These are phyloP conservation scores for Malachius bipustulatus DNA, from an alignment of 2,888 invertebrate species.

Conservation along the genomic window DNA sequence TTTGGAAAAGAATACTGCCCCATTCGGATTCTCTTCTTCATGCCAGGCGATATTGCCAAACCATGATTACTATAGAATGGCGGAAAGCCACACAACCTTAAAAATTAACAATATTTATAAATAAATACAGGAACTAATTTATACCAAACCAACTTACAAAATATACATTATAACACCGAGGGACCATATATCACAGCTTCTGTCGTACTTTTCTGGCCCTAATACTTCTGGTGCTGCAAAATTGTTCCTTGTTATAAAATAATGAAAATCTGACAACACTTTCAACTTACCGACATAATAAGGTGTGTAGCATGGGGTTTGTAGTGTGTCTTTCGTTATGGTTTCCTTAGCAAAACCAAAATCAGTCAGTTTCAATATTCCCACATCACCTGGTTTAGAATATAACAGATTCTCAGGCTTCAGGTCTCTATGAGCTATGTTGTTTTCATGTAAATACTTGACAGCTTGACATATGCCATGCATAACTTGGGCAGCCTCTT, in stretches of 20 bases:
- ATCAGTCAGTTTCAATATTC: slow-evolving; percentile 91
- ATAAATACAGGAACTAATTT: background rate
- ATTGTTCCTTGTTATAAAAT: slow-evolving; percentile 9
- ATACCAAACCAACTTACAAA: slow-evolving; percentile 46
- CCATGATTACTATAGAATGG: slow-evolving; percentile 99
- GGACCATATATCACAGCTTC: slow-evolving; percentile 99
- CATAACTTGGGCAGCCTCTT: slow-evolving; percentile 91
- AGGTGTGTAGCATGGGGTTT: slow-evolving; percentile 98
- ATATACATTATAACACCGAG: slow-evolving; percentile 99
- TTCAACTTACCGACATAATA: slow-evolving; percentile 81
- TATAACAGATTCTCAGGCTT: slow-evolving; percentile 97
- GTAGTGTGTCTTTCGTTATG: slow-evolving; percentile 69
- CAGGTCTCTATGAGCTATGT: slow-evolving; percentile 94
- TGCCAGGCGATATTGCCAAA: slow-evolving; percentile 94
- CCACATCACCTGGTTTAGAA: slow-evolving; percentile 59
- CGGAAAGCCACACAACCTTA: slow-evolving; percentile 87
- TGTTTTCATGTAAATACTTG: slow-evolving; percentile 81
- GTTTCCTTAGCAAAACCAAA: slow-evolving; percentile 99
- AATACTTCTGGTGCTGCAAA: slow-evolving; percentile 57
- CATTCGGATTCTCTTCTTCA: slow-evolving; percentile 91
- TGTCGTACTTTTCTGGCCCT: slow-evolving; percentile 95
- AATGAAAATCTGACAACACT: background rate
- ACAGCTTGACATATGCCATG: slow-evolving; percentile 93
- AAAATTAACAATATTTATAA: slow-evolving; percentile 9
- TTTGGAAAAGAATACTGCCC: slow-evolving; percentile 97